Evolutionary conservation across 2,113 vertebrate species (phyloP), one percentile per base, ranked within the genome.

Genomic region (Gambusia affinis): DNA sequence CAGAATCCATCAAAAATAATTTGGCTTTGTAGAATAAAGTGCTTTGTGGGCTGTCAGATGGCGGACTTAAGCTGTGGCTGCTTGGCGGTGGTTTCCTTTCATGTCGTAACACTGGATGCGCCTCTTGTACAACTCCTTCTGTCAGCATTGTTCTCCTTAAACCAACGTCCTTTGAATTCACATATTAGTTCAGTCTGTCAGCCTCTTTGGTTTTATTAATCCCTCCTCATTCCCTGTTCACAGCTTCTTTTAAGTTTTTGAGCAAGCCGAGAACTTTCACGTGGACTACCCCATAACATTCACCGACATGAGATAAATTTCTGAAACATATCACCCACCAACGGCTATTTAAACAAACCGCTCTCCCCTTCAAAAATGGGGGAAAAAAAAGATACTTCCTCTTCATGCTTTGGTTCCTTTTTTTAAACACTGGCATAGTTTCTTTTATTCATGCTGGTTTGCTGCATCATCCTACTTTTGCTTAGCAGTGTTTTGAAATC

Each of bases 201-300:
- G 82, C 67, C 65, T 76, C 65, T 62, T 28, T 6, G 80, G 74
- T 71, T 88, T 90, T 76, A 67, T 28, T 35, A 27, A 33, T 31
- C 30, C 35, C 22, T 10, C 10, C 67, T 6, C 39, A 8, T 29
- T 67, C 71, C 47, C 78, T 62, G 86, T 89, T 92, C 89, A 88
- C 72, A 39, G 75, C 86, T 90, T 86, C 80, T 85, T 90, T 85
- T 72, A 87, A 83, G 90, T 90, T 89, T 92, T 85, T 86, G 86
- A 89, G 76, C 89, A 91, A 89, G 85, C 92, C 90, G 89, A 92
- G 87, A 92, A 90, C 85, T 93, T 87, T 89, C 92, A 91, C 91
- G 91, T 82, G 88, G 83, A 67, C 82, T 85, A 83, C 80, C 83
- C 83, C 84, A 69, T 90, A 83, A 92, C 85, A 75, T 79, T 83